Base-by-base conservation (phyloP, 2,797 vertebrate genomes). In the Alfaro cultratus region DNA sequence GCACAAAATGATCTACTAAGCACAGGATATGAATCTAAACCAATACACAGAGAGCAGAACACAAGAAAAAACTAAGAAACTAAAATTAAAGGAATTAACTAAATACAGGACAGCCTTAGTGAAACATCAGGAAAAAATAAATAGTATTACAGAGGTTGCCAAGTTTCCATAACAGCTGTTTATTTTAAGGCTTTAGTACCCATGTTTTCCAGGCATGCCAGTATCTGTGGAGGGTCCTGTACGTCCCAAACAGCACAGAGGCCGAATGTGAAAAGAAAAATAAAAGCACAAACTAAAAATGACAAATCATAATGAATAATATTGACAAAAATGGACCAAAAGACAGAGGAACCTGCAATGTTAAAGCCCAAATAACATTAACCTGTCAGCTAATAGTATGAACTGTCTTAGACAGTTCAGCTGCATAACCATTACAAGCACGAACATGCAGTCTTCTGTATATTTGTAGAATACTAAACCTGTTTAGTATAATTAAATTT, bases 241-340 rank as follows among this genome's bases (percentile, higher is more conserved):
- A 1, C 0, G 23, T 70, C 36, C 62, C 23, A 41, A 23, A 41
- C 18, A 41, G 64, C 36, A 41, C 41, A 67, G 36, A 67, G 36
- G 23, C 31, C n/a, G 21, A 16, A 21, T 26, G 26, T 55, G 36
- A 67, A 41, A 12, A 26, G 3, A n/a, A 31, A 41, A 43, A 74
- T 45, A 21, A 47, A 64, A 77, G 87, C 88, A 90, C 84, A 91
- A 83, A 83, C 2, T 8, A 39, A 41, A 11, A 85, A 71, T 73
- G 34, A 78, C 46, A 74, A 82, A 75, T 75, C 34, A 13, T 1
- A 86, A 83, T 10, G 10, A 34, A 21, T 73, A 46, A 70, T 21
- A 31, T 31, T 31, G 4, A 46, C 1, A 43, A 73, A 87, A 78
- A 72, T 2, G 26, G 73, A 86, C 76, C 74, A 87, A 91, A 81